Conservation (phyloP, 1,140 invertebrate species). For the Drosophila insularis region DNA sequence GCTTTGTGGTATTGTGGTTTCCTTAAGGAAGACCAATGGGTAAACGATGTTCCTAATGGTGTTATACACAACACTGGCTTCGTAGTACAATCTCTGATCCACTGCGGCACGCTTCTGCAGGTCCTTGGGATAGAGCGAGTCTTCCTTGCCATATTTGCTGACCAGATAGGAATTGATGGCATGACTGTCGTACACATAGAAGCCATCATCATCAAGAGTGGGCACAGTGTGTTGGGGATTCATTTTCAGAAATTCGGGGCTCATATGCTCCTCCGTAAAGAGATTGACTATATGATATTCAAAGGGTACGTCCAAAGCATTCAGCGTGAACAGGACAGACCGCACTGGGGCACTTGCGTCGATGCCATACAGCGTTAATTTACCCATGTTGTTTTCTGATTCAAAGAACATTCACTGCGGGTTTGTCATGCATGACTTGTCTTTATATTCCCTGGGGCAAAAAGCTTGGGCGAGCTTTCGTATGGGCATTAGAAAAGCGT, state of each 20-base stretch:
- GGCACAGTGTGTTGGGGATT: conserved; percentile 82
- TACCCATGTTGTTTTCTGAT: conserved; percentile 49
- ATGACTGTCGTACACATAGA: conserved; percentile 69
- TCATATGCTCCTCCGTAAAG: conserved; percentile 85
- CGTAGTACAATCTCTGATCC: conserved; percentile 85
- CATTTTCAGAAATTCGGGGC: conserved; percentile 84
- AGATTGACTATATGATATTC: conserved; percentile 84
- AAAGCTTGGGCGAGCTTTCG: neutral
- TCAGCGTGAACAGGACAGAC: conserved; percentile 81
- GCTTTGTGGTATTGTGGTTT: conserved; percentile 42
- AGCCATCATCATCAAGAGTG: conserved; percentile 63
- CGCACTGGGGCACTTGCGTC: conserved; percentile 83
- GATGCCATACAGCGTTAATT: conserved; percentile 82
- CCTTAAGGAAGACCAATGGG: conserved; percentile 31
- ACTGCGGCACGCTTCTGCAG: conserved; percentile 83
- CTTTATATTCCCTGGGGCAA: neutral
- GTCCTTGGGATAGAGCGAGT: conserved; percentile 85
- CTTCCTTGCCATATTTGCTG: conserved; percentile 84
- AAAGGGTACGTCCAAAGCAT: conserved; percentile 82
- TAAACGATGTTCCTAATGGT: conserved; percentile 32
- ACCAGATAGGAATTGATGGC: conserved; percentile 84
- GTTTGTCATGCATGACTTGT: neutral
- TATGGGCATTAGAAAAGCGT: neutral
- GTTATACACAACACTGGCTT: conserved; percentile 84
- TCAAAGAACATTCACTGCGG: neutral